These are phyloP conservation scores for Camponotus floridanus DNA, from an alignment of 1,140 invertebrate genomes.

Conservation along the genomic window DNA sequence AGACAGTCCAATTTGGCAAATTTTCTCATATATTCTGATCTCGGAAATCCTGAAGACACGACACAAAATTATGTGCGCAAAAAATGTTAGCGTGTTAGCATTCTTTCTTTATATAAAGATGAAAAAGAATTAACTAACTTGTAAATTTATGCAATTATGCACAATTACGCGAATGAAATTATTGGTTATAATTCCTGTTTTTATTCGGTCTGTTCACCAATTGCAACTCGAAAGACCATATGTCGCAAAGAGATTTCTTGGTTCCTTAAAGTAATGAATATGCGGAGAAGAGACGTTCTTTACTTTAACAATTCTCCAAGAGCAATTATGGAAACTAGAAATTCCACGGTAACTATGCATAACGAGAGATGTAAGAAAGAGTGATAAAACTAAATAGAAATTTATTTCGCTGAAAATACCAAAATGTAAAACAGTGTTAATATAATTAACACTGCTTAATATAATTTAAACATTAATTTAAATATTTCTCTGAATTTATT, in stretches of 20 bases:
- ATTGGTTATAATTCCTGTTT: neutral
- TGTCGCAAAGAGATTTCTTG: neutral
- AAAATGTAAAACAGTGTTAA: too few species aligned
- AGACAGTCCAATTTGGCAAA: neutral
- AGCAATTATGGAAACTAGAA: slow-evolving; percentile 9
- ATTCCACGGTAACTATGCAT: neutral
- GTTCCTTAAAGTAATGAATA: neutral
- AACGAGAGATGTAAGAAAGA: neutral
- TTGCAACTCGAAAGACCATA: neutral
- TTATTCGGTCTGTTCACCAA: neutral
- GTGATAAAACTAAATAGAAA: neutral
- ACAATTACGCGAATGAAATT: neutral
- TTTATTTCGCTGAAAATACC: neutral
- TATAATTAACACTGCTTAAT: too few species aligned
- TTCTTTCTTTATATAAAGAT: neutral
- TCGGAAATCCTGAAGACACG: neutral
- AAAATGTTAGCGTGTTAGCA: neutral
- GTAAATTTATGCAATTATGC: neutral
- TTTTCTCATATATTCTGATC: neutral
- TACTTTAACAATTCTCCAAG: neutral
- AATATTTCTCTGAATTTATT: neutral
- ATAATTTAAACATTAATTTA: neutral
- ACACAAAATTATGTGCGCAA: neutral
- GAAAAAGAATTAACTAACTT: neutral
- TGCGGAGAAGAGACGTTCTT: neutral